These are phyloP conservation scores for Tridacna crocea DNA, from an alignment of 2,888 invertebrate genomes.

Conservation along the genomic window DNA sequence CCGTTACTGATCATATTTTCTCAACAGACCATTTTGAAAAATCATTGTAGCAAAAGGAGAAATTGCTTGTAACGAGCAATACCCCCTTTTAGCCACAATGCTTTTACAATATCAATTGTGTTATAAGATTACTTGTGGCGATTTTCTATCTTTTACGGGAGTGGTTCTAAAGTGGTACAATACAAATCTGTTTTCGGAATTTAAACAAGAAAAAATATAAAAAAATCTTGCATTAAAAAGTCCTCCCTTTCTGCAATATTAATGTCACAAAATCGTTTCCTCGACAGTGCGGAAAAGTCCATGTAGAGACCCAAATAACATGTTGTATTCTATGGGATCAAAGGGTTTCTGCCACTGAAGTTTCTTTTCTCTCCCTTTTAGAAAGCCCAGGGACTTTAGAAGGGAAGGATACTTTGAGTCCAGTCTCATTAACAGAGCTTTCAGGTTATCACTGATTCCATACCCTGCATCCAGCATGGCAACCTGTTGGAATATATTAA, in stretches of 20 bases:
- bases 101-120: not conserved
- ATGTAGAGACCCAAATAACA: conserved; percentile 15
- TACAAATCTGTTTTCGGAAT: too few relatives aligned
- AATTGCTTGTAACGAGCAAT: not conserved
- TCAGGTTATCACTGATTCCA: conserved; percentile 17
- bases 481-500: conserved; percentile 22
- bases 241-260: too few relatives aligned
- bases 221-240: too few relatives aligned
- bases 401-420: conserved; percentile 29
- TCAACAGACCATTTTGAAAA: too few relatives aligned
- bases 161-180: too few relatives aligned
- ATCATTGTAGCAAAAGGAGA: too few relatives aligned
- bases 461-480: conserved; percentile 26
- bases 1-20: too few relatives aligned
- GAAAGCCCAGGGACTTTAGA: conserved; percentile 35
- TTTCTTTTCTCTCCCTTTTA: not conserved
- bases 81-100: not conserved
- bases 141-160: too few relatives aligned
- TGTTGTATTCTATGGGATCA: conserved; percentile 12
- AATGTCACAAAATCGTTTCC: conserved; percentile 7
- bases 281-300: conserved; percentile 13
- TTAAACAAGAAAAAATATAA: too few relatives aligned
- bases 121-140: too few relatives aligned
- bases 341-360: conserved; percentile 34
- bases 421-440: not conserved